Evolutionary conservation across 2,888 invertebrate genomes (phyloP).

Genomic region (Spodoptera picta): DNA sequence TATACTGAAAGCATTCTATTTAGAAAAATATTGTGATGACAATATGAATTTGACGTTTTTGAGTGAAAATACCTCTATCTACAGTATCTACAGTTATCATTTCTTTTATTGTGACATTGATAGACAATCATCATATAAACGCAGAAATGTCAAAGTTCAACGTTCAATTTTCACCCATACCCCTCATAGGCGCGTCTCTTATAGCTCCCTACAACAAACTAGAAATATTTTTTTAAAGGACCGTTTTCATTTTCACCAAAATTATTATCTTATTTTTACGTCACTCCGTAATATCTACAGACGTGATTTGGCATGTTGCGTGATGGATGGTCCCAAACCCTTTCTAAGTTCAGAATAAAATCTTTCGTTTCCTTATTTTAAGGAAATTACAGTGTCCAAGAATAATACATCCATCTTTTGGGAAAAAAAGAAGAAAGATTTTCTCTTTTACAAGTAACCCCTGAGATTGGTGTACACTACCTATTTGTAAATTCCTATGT

Average conservation of each 20-base stretch:
- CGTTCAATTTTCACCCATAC: too few species aligned
- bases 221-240: slow-evolving; percentile 25
- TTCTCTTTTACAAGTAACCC: slow-evolving; percentile 34
- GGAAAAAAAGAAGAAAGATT: slow-evolving; percentile 12
- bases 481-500: slow-evolving; percentile 59
- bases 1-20: too few species aligned
- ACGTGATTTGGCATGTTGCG: slow-evolving; percentile 55
- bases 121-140: too few species aligned
- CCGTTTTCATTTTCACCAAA: slow-evolving; percentile 24
- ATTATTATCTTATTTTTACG: slow-evolving; percentile 37
- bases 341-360: slow-evolving; percentile 51
- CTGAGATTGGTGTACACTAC: slow-evolving; percentile 27
- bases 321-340: slow-evolving; percentile 56
- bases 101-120: too few species aligned
- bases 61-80: too few species aligned
- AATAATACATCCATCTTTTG: slow-evolving; percentile 43
- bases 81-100: too few species aligned
- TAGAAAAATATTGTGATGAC: too few species aligned
- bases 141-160: too few species aligned
- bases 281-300: slow-evolving; percentile 41
- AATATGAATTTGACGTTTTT: too few species aligned
- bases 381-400: slow-evolving; percentile 53
- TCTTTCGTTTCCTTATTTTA: slow-evolving; percentile 50
- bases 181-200: too few species aligned
- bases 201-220: slow-evolving; percentile 11